phyloP scores from a whole-genome alignment of 2,888 invertebrate genomes.

The Xanthorhoe spadicearia region DNA sequence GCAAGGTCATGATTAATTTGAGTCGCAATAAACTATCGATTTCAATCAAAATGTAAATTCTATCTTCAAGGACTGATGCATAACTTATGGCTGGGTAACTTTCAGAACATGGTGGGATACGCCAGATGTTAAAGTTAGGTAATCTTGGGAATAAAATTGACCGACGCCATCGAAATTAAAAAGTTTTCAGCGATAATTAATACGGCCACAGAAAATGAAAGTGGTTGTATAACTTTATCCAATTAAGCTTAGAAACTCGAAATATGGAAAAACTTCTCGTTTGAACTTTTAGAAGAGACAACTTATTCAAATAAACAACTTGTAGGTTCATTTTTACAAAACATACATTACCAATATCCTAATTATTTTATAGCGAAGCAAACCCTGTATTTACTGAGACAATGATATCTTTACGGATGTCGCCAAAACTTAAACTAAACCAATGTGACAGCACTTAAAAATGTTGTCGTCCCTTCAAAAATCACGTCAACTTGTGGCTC shows the following conservation, averaged over 20 bases:
- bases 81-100: conserved; percentile 13
- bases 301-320: no score
- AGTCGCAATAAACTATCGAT: conserved; percentile 29
- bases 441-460: no score
- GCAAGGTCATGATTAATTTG: background rate
- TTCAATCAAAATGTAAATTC: conserved; percentile 41
- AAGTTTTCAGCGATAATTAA: background rate
- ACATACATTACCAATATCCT: no score
- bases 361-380: no score
- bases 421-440: no score
- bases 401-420: no score
- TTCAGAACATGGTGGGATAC: conserved; percentile 2
- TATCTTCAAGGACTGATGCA: conserved; percentile 29
- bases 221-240: background rate
- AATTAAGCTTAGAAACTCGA: background rate
- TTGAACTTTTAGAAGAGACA: no score
- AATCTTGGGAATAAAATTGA: background rate
- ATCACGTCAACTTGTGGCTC: no score
- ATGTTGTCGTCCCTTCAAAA: no score
- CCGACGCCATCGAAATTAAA: background rate
- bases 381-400: no score
- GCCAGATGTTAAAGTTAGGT: conserved; percentile 1
- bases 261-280: background rate
- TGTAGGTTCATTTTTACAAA: no score
- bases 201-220: background rate